Conservation (phyloP, 2,113 vertebrate species). For the Tyrannus savana region DNA sequence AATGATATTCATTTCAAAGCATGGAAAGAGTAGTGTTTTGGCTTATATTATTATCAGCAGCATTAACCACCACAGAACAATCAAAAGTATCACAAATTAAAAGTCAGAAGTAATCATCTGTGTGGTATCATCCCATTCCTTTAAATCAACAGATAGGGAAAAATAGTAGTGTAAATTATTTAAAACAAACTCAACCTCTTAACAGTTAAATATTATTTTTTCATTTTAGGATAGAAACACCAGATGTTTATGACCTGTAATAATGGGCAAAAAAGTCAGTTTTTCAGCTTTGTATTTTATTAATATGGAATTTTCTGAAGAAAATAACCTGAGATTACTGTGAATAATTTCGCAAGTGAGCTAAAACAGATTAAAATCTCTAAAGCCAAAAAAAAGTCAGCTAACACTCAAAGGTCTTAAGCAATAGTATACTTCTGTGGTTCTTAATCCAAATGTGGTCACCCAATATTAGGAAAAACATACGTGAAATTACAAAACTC, state of each 20-base stretch:
- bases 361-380: background rate
- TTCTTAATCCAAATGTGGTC: background rate
- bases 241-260: background rate
- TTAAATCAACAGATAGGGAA: background rate
- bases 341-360: background rate
- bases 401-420: background rate
- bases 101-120: background rate
- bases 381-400: background rate
- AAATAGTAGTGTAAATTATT: background rate
- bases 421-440: background rate
- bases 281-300: background rate
- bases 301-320: background rate
- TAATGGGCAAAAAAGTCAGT: background rate
- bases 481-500: background rate
- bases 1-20: background rate
- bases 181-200: background rate
- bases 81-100: background rate
- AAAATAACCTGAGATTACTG: background rate
- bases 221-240: background rate
- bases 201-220: background rate
- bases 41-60: background rate
- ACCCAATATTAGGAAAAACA: background rate
- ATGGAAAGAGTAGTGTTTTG: background rate
- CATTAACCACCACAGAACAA: background rate
- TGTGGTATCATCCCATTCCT: background rate